Conservation (phyloP, 2,888 invertebrate species). For the Empis livida region DNA sequence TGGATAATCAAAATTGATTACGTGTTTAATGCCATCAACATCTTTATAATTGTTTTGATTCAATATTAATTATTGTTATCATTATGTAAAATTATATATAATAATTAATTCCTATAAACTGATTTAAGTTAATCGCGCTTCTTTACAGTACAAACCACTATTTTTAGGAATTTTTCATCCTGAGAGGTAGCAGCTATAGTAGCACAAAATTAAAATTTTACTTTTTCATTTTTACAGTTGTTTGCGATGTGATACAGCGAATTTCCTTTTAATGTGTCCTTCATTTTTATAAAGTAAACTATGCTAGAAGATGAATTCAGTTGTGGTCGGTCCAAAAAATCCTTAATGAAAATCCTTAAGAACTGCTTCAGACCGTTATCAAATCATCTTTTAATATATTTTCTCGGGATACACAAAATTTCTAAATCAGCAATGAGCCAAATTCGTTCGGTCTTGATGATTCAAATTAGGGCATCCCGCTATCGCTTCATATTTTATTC, state of each 20-base stretch:
- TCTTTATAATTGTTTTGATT: constrained; percentile 42
- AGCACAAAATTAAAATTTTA: neutral
- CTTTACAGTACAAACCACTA: neutral
- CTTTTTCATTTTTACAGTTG: neutral
- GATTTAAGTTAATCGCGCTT: neutral
- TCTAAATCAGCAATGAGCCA: too few species aligned
- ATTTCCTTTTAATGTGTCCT: constrained; percentile 1
- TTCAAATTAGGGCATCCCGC: too few species aligned
- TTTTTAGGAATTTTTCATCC: neutral
- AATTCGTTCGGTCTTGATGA: too few species aligned
- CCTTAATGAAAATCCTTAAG: neutral
- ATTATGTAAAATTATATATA: neutral
- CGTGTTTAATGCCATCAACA: constrained; percentile 92
- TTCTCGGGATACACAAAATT: neutral
- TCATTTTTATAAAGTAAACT: neutral
- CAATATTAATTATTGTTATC: neutral
- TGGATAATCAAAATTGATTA: constrained; percentile 93
- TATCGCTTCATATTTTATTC: too few species aligned
- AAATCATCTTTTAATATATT: neutral
- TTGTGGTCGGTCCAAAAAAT: neutral
- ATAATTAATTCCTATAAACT: neutral
- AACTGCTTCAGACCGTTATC: neutral
- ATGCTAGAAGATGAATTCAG: neutral
- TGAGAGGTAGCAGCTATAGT: neutral
- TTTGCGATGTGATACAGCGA: neutral